Evolutionary conservation across 2,888 invertebrate species (phyloP).

Genomic region (Ferrisia virgata): DNA sequence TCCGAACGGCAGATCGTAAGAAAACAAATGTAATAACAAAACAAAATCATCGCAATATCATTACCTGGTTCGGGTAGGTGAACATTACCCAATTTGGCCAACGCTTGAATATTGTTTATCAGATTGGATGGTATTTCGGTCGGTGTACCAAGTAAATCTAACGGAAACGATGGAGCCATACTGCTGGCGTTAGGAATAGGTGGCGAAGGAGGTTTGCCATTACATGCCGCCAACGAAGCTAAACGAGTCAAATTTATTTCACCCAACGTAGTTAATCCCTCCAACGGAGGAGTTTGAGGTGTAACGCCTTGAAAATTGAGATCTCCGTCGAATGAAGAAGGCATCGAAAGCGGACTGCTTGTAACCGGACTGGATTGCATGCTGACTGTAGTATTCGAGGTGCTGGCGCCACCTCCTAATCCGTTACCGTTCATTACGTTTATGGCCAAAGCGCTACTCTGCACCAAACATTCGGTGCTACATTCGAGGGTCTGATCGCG

Average conservation of each 20-base stretch:
- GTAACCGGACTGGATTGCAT: constrained; percentile 60
- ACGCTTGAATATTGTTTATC: constrained; percentile 82
- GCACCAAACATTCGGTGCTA: background rate
- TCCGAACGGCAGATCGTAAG: background rate
- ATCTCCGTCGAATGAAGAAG: constrained; percentile 76
- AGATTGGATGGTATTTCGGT: constrained; percentile 67
- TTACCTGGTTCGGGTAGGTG: constrained; percentile 57
- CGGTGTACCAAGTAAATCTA: constrained; percentile 67
- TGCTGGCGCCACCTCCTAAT: background rate
- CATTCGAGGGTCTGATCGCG: background rate
- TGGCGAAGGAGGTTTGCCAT: constrained; percentile 48
- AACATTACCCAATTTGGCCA: constrained; percentile 74
- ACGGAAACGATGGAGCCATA: constrained; percentile 62
- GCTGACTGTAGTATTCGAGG: constrained; percentile 34
- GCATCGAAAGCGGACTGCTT: constrained; percentile 69
- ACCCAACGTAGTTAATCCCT: constrained; percentile 69
- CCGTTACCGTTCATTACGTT: constrained; percentile 39
- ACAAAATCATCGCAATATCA: background rate
- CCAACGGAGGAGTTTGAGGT: constrained; percentile 50
- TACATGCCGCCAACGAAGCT: constrained; percentile 65
- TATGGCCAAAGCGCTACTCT: constrained; percentile 38
- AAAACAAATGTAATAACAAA: background rate
- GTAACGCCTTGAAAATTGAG: constrained; percentile 54
- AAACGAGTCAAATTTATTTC: constrained; percentile 83
- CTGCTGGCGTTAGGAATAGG: constrained; percentile 58